A percentile compares a stretch with the other conserved stretches of the same genome.
Evolutionary conservation across 2,797 vertebrate genomes (phyloP).

Genomic region (Spinibarbus caldwelli): DNA sequence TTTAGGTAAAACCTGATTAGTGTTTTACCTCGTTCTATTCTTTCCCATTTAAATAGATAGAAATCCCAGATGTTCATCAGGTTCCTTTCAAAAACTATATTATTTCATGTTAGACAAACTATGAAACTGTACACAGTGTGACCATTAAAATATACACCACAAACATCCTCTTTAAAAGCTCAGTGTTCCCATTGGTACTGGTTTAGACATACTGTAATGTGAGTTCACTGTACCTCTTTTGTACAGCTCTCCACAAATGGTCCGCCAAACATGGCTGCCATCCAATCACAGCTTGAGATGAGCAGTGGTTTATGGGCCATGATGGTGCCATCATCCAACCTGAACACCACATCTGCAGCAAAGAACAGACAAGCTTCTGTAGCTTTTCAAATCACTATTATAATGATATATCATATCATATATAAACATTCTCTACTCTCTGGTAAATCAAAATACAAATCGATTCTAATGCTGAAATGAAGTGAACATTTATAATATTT

Average conservation of each 20-base stretch:
- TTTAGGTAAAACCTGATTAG: too few relatives aligned
- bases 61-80: not conserved
- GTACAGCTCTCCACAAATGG: constrained; percentile 98
- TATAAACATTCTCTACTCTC: not conserved
- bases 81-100: not conserved
- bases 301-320: constrained; percentile 97
- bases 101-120: not conserved
- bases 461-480: not conserved
- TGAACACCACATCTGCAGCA: constrained; percentile 92
- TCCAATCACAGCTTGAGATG: constrained; percentile 99
- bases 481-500: not conserved
- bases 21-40: not conserved
- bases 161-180: not conserved
- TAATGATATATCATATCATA: not conserved
- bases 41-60: not conserved
- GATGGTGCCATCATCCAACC: constrained; percentile 94
- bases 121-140: not conserved
- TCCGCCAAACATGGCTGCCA: constrained; percentile 99
- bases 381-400: constrained; percentile 13
- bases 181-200: not conserved
- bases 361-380: constrained; percentile 9
- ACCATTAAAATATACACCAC: not conserved
- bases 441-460: not conserved
- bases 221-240: constrained; percentile 83
- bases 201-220: not conserved